Evolutionary conservation across 2,797 vertebrate genomes (phyloP), one percentile per base, ranked within the genome.

Genomic region (Myotis findleyi): DNA sequence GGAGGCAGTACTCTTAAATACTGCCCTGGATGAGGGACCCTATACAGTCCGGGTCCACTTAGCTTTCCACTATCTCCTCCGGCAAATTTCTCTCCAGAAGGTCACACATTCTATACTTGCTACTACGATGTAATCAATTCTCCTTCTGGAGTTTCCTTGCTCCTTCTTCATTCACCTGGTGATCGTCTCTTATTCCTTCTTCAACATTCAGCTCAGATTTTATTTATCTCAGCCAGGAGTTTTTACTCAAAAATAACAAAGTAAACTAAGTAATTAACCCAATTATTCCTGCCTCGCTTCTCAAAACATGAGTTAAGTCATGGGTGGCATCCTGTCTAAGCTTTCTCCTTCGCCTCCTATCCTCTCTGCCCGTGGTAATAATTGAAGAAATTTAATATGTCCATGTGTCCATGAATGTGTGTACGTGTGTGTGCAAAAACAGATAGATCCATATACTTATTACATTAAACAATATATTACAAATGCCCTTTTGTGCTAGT

Each of bases 271-370:
- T 55, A 92, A 68, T 49, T 68, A 92, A 76, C 55, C 20, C 72
- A 92, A 80, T 49, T 33, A 75, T 49, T 77, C 59, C 66, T 16
- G 49, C 55, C n/a, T 79, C 49, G 41, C 20, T 44, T 94, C 44
- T 85, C 68, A 85, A 90, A 38, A 21, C 47, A 55, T 44, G n/a
- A 94, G 36, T 76, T 89, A 90, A 81, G 79, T 88, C 38, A 79
- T 59, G 18, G 47, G 10, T 89, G 33, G 18, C 36, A 81, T 20
- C 3, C 30, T n/a, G 30, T 47, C 55, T 75, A 44, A 62, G 59
- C 27, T 62, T 62, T 62, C 59, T 62, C 59, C 27, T 30, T 14
- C 59, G 12, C 25, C 59, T 62, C 59, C 27, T 62, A 62, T 62
- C 27, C 27, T 62, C 59, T 62, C 12, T 62, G 12, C 23, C 59